Percentiles rank a stretch among this genome's conserved stretches.
phyloP scores from a whole-genome alignment of 2,113 vertebrate genomes.

The Daphoenositta chrysoptera region DNA sequence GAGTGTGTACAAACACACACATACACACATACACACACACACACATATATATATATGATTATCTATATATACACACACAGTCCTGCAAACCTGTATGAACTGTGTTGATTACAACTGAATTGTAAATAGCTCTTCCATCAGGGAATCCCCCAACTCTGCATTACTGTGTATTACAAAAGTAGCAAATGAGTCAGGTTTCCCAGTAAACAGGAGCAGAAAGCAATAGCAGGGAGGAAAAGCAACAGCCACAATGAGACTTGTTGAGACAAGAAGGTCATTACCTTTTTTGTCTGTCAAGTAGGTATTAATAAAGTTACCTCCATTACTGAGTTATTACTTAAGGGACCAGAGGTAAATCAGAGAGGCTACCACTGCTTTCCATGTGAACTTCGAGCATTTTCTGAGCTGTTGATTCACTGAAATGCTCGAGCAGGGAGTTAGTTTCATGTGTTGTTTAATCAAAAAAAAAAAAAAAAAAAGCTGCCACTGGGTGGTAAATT shows the following conservation, averaged over 20 bases:
- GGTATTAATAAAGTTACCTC: not conserved
- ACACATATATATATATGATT: too few relatives aligned
- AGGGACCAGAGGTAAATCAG: not conserved
- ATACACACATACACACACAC: too few relatives aligned
- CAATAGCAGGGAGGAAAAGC: not conserved
- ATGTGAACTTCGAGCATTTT: not conserved
- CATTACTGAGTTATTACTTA: not conserved
- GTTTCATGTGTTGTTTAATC: not conserved
- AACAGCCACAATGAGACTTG: not conserved
- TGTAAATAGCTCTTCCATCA: not conserved
- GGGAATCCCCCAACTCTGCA: constrained; percentile 1
- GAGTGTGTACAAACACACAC: too few relatives aligned
- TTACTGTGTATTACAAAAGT: not conserved
- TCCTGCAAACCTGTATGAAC: not conserved
- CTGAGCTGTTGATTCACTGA: not conserved
- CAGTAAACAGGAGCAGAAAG: not conserved
- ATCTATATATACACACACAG: rapidly evolving
- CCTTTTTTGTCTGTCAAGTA: not conserved
- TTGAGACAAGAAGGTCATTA: not conserved
- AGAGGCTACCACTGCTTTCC: not conserved
- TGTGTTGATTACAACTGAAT: not conserved
- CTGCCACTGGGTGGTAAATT: not conserved
- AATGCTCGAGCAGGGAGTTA: not conserved
- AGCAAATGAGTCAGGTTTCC: constrained; percentile 19
- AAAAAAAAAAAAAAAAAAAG: not conserved